Conservation (phyloP, 2,797 vertebrate species). For the Champsocephalus gunnari region DNA sequence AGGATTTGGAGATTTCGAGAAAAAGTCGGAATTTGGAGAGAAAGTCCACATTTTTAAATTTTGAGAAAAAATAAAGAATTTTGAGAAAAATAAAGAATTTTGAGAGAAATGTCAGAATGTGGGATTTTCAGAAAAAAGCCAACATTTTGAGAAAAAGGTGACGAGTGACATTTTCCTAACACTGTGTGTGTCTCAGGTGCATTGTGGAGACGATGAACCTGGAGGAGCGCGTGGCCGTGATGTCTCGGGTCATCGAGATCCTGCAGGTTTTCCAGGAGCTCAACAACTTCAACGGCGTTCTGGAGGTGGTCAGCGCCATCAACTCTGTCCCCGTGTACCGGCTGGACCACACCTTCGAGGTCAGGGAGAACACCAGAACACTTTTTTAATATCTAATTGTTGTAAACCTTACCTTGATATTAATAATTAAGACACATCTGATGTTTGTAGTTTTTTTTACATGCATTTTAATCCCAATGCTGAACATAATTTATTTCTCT, state of each 20-base stretch:
- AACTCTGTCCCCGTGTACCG: conserved; percentile 98
- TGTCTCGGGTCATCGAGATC: conserved; percentile 95
- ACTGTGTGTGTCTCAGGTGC: conserved; percentile 83
- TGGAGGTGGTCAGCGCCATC: conserved; percentile 97
- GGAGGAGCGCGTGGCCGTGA: conserved; percentile 93
- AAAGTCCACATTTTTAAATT: too few relatives aligned
- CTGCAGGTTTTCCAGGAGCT: conserved; percentile 98
- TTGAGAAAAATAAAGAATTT: too few relatives aligned
- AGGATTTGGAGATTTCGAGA: too few relatives aligned
- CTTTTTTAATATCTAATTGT: too few relatives aligned
- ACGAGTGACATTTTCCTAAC: too few relatives aligned
- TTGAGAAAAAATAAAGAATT: too few relatives aligned
- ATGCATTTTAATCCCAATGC: background rate
- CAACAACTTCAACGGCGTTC: conserved; percentile 97
- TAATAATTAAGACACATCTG: background rate
- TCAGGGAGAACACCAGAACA: conserved; percentile 54
- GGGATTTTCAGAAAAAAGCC: too few relatives aligned
- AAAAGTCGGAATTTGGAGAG: too few relatives aligned
- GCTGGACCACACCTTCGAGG: conserved; percentile 97
- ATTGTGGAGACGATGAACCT: conserved; percentile 96
- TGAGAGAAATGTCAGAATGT: too few relatives aligned
- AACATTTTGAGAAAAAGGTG: too few relatives aligned
- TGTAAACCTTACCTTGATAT: too few relatives aligned
- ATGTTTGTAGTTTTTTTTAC: background rate
- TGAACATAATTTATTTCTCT: background rate